Evolutionary conservation across 2,888 invertebrate genomes (phyloP).

Genomic region (Didymodactylos carnosus): DNA sequence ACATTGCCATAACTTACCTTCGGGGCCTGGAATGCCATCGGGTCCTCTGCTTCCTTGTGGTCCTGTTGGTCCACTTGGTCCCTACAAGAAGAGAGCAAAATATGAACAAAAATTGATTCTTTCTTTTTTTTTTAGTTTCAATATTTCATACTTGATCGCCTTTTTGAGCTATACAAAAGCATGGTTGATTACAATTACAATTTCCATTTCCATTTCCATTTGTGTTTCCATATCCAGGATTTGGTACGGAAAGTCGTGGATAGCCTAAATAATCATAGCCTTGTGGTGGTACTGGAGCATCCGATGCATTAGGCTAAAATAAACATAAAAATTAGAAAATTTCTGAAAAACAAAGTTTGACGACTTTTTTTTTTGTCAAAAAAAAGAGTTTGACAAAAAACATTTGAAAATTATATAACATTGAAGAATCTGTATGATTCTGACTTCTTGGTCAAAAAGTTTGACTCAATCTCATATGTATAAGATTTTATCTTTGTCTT

Average conservation of each 20-base stretch:
- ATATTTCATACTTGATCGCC: background rate
- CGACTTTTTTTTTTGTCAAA: no score
- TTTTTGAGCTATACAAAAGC: background rate
- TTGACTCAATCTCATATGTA: no score
- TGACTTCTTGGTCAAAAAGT: no score
- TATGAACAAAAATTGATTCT: background rate
- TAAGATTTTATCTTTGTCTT: no score
- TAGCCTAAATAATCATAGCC: background rate
- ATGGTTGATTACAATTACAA: background rate
- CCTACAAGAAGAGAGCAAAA: background rate
- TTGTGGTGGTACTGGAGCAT: background rate
- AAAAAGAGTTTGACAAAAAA: no score
- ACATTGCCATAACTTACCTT: background rate
- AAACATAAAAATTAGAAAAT: background rate
- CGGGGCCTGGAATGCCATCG: background rate
- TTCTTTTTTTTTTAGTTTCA: background rate
- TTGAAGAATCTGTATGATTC: no score
- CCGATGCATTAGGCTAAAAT: background rate
- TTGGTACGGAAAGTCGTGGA: background rate
- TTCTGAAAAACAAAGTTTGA: no score
- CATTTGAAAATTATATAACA: no score
- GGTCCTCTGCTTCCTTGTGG: background rate
- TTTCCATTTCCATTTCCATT: background rate
- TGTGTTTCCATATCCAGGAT: background rate
- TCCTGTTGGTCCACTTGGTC: background rate